phyloP scores from a whole-genome alignment of 1,140 invertebrate genomes.

The Dreissena polymorpha region DNA sequence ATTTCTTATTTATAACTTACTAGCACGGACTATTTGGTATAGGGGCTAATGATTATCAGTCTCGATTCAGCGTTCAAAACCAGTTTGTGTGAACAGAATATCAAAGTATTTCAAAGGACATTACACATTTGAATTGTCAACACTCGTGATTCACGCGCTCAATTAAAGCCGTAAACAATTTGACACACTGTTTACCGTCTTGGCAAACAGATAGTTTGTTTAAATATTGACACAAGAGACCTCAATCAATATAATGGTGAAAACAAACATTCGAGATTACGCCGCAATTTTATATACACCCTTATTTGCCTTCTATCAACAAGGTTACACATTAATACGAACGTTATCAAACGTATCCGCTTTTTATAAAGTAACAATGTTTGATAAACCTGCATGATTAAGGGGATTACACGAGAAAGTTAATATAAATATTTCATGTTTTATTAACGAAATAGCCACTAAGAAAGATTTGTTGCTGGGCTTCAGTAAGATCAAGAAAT shows the following conservation, averaged over 20 bases:
- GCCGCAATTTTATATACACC: constrained; percentile 1
- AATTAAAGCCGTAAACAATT: constrained; percentile 6
- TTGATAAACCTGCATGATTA: no score
- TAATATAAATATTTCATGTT: no score
- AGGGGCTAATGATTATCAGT: no score
- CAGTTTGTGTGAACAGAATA: no score
- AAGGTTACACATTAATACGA: background rate
- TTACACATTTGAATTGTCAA: constrained; percentile 1
- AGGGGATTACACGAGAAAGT: no score
- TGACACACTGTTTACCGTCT: constrained; percentile 9
- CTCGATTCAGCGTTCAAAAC: no score
- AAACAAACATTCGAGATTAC: constrained; percentile 6
- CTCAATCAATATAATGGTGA: constrained; percentile 10
- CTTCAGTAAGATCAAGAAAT: no score
- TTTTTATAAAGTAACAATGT: background rate
- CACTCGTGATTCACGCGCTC: background rate
- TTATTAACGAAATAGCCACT: no score
- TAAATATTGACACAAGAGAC: constrained; percentile 3
- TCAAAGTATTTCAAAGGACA: no score
- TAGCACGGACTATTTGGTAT: no score
- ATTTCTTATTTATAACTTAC: no score
- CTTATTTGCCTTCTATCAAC: constrained; percentile 10
- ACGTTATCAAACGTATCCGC: constrained; percentile 3
- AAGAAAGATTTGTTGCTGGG: no score
- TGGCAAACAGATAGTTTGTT: constrained; percentile 7